Conservation (phyloP, 2,888 invertebrate genomes). For the Allolobophora icterica region DNA sequence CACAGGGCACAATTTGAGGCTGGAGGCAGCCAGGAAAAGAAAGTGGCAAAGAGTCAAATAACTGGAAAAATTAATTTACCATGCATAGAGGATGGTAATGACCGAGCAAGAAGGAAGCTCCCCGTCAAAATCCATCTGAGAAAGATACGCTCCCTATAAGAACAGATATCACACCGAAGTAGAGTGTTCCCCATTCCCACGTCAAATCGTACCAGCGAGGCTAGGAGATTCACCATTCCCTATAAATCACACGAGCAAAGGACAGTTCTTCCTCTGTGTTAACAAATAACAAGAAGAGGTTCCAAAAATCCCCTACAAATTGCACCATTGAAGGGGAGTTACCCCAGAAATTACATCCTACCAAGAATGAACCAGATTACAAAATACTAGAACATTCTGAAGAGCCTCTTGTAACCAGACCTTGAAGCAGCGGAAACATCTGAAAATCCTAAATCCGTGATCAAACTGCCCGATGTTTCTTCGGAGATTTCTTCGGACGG, state of each 20-base stretch:
- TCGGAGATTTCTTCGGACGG: constrained; percentile 42
- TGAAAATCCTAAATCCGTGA: neutral
- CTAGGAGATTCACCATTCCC: no score
- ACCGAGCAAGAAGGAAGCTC: neutral
- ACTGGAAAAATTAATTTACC: no score
- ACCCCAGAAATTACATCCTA: neutral
- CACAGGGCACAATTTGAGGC: neutral
- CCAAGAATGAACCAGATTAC: neutral
- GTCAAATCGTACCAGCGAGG: no score
- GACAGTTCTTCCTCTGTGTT: no score
- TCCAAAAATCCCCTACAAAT: neutral
- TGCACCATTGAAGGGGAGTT: neutral
- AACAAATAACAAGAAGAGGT: neutral
- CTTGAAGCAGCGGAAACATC: neutral
- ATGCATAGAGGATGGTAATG: no score
- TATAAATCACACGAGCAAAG: neutral
- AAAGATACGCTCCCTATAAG: neutral
- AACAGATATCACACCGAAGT: neutral
- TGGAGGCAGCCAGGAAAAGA: neutral
- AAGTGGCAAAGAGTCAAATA: neutral
- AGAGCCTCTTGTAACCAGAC: neutral
- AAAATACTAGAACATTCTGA: neutral
- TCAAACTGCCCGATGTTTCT: constrained; percentile 37
- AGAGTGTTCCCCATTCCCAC: neutral
- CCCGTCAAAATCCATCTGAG: neutral